These are phyloP conservation scores for Solenodon paradoxus DNA, from an alignment of 2,113 vertebrate genomes.

Conservation along the genomic window DNA sequence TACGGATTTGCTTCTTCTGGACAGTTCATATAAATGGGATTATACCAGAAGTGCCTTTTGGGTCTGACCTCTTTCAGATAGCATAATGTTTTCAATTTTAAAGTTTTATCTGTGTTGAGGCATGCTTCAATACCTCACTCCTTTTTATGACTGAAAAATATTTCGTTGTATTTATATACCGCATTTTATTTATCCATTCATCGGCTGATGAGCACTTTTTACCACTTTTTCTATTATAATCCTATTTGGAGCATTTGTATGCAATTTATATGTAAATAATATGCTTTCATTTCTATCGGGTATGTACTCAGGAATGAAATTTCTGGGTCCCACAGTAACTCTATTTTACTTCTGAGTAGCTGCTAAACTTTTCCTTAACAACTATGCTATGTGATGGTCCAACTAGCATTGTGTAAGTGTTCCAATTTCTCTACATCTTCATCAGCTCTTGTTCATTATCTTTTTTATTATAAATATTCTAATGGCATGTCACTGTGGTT, in stretches of 20 bases:
- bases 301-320: neutral
- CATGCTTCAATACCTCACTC: neutral
- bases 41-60: neutral
- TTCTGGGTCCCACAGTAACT: neutral
- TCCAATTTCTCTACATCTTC: neutral
- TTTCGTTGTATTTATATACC: neutral
- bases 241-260: neutral
- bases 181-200: neutral
- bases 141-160: neutral
- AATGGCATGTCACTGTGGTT: neutral
- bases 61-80: neutral
- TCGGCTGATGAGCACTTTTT: neutral
- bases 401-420: neutral
- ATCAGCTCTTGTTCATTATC: neutral
- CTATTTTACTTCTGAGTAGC: neutral
- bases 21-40: neutral
- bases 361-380: neutral
- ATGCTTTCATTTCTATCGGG: conserved; percentile 6
- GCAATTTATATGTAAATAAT: neutral
- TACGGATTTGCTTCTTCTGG: neutral
- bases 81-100: neutral
- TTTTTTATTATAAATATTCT: conserved; percentile 10
- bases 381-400: neutral
- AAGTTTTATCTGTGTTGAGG: neutral
- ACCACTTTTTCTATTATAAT: neutral